Percentiles rank a stretch among this genome's conserved stretches.
Conservation (phyloP, 2,797 vertebrate species). For the Argyrosomus regius region DNA sequence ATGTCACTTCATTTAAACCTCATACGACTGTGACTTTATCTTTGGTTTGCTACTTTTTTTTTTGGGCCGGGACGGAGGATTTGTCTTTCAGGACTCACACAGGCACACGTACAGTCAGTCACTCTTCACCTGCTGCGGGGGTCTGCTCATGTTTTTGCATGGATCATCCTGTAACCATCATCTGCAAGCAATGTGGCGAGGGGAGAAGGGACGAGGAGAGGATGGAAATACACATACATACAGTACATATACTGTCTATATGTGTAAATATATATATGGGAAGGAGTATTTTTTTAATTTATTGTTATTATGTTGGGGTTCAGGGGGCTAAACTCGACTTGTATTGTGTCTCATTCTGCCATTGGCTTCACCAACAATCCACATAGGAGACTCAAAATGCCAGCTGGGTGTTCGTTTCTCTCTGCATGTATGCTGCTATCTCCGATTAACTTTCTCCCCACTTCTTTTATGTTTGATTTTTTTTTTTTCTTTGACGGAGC, state of each 20-base stretch:
- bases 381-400: conserved; percentile 10
- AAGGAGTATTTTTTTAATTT: conserved; percentile 15
- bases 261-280: background rate
- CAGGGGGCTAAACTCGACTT: conserved; percentile 67
- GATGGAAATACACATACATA: background rate
- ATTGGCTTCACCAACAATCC: conserved; percentile 53
- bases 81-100: conserved; percentile 83
- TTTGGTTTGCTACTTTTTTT: conserved; percentile 51
- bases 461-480: conserved; percentile 16
- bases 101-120: conserved; percentile 49
- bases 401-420: conserved; percentile 44
- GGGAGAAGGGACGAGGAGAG: conserved; percentile 42
- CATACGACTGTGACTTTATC: conserved; percentile 86
- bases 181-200: conserved; percentile 79
- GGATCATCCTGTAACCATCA: conserved; percentile 87
- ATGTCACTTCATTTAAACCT: conserved; percentile 83
- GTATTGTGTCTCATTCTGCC: conserved; percentile 81
- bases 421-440: conserved; percentile 85
- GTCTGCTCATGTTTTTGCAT: conserved; percentile 90
- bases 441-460: conserved; percentile 32
- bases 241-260: background rate
- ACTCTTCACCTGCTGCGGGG: conserved; percentile 68
- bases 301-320: conserved; percentile 41
- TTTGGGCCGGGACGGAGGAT: conserved; percentile 32
- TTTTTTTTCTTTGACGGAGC: conserved; percentile 43